Base-by-base conservation (phyloP, 2,113 vertebrate species). In the Forbesichthys agassizii region DNA sequence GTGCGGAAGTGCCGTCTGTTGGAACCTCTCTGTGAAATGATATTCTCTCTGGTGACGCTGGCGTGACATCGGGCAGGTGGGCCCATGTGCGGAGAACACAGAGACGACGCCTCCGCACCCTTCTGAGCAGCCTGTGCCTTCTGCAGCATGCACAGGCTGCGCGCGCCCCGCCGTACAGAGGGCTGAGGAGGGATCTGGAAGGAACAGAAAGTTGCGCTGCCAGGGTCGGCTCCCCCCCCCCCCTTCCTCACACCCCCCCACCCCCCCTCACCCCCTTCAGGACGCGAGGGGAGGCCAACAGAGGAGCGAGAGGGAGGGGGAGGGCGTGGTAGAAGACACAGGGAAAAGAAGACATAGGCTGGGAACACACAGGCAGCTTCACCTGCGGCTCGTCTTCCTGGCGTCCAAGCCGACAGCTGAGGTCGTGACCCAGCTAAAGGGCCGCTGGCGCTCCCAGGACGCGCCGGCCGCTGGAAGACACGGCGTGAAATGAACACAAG, bases 361-460 rank as follows among this genome's bases (percentile, higher is more conserved):
- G 57, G 58, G 48, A 60, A 51, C 48, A 33, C 3, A 33, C 8
- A 18, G 18, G 3, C 4, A 8, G 48, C 57, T 48, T n/a, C 27
- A 58, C 60, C 60, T 74, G 47, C 66, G 68, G 33, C 27, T 61
- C 13, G 46, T 48, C 42, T 33, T 48, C 42, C 33, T 3, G 47
- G 9, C 42, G 62, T 42, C 64, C 64, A 54, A 51, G 51, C 33
- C 68, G 69, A 75, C 68, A 72, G 68, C 65, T 72, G 61, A 75
- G 69, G 78, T 80, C 78, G 61, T 56, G 56, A 72, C 33, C 5
- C 52, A 14, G 16, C 33, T 1, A 11, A 68, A 71, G 66, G 66
- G 61, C 48, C 60, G 52, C 33, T 14, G 59, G 64, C 55, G 60
- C 67, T 71, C 64, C 55, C 13, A 14, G 33, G 14, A 9, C 36